A percentile compares a stretch with the other conserved stretches of the same genome.
Evolutionary conservation across 2,797 vertebrate genomes (phyloP).

Genomic region (Loris lydekkerianus): DNA sequence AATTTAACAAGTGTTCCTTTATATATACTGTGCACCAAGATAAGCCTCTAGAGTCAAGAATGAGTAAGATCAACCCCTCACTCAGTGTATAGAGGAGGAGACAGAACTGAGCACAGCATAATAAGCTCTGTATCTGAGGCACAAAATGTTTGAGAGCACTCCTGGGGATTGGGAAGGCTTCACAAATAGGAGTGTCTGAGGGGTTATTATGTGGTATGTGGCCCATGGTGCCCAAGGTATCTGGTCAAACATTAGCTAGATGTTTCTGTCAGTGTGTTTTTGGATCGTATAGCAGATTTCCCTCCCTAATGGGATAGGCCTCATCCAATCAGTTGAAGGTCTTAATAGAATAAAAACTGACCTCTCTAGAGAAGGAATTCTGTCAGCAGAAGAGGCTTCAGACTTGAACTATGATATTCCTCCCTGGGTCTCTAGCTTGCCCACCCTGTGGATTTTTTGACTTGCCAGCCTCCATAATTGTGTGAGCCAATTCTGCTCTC

Average conservation of each 20-base stretch:
- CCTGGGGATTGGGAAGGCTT: not conserved
- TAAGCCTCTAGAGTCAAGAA: too few relatives aligned
- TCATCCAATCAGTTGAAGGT: not conserved
- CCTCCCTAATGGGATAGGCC: not conserved
- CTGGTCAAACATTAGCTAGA: not conserved
- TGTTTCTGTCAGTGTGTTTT: not conserved
- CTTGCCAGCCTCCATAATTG: not conserved
- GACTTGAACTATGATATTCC: not conserved
- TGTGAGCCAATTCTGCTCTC: not conserved
- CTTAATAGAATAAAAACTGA: not conserved
- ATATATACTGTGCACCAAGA: not conserved
- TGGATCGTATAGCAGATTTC: not conserved
- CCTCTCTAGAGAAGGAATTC: not conserved
- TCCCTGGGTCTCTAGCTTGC: not conserved
- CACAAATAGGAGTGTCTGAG: not conserved
- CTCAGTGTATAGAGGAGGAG: not conserved
- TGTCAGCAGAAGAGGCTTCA: not conserved
- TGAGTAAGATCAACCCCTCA: not conserved
- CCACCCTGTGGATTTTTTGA: not conserved
- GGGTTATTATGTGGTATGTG: not conserved
- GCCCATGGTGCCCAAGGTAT: not conserved
- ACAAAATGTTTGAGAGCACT: not conserved
- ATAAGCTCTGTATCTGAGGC: not conserved
- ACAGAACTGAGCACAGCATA: not conserved
- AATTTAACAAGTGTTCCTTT: not conserved